A percentile compares a stretch with the other conserved stretches of the same genome.
Conservation (phyloP, 2,797 vertebrate species). For the Phoeniculus purpureus region DNA sequence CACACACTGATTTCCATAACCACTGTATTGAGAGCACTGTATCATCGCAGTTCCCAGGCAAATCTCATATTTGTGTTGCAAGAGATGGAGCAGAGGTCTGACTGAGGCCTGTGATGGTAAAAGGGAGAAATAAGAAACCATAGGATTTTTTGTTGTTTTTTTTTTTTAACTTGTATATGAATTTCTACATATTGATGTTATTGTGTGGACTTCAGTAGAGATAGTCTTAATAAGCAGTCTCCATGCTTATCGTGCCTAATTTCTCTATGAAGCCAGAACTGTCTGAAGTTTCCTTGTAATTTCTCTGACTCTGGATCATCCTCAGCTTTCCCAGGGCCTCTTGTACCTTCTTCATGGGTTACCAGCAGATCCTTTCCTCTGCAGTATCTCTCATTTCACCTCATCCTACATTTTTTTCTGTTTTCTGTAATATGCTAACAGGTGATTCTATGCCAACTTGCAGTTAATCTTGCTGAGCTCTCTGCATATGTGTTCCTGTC, state of each 20-base stretch:
- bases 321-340: not conserved
- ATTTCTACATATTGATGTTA: not conserved
- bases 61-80: not conserved
- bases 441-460: not conserved
- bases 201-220: not conserved
- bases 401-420: not conserved
- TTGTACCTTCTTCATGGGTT: not conserved
- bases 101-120: not conserved
- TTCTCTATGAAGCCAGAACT: not conserved
- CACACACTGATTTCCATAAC: not conserved
- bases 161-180: not conserved
- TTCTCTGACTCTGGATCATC: not conserved
- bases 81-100: not conserved
- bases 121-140: not conserved
- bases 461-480: not conserved
- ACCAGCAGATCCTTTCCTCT: not conserved
- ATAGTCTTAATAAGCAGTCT: not conserved
- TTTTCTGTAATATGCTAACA: not conserved
- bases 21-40: not conserved
- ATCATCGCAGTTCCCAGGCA: not conserved
- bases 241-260: not conserved
- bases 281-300: not conserved
- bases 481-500: not conserved
- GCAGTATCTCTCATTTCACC: not conserved
- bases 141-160: not conserved